phyloP scores from a whole-genome alignment of 2,113 vertebrate genomes.

The Blennius ocellaris region DNA sequence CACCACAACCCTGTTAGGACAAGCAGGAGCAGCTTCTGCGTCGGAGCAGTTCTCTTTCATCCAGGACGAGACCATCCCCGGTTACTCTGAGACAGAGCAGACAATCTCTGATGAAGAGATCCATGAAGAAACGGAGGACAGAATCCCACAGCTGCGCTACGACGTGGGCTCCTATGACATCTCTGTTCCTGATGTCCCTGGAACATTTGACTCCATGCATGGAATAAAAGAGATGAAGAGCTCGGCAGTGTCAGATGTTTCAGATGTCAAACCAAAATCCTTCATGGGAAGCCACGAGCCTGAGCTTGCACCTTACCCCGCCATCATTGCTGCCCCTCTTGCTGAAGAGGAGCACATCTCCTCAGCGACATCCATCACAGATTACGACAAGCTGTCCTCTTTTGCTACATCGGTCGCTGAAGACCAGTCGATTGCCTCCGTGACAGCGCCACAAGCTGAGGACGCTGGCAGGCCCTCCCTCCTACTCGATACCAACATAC shows the following conservation, averaged over 20 bases:
- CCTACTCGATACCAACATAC: slow-evolving; percentile 91
- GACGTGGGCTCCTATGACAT: slow-evolving; percentile 88
- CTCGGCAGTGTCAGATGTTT: slow-evolving; percentile 54
- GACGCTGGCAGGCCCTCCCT: slow-evolving; percentile 92
- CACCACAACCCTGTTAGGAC: slow-evolving; percentile 11
- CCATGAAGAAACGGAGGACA: slow-evolving; percentile 93
- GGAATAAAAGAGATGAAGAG: slow-evolving; percentile 85
- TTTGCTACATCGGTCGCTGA: slow-evolving; percentile 96
- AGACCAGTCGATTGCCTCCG: slow-evolving; percentile 93
- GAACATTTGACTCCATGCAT: slow-evolving; percentile 88
- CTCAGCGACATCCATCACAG: slow-evolving; percentile 97
- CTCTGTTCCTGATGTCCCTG: slow-evolving; percentile 88
- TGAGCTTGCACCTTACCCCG: slow-evolving; percentile 87
- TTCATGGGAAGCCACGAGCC: slow-evolving; percentile 83
- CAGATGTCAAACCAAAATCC: slow-evolving; percentile 82
- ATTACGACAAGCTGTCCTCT: slow-evolving; percentile 97
- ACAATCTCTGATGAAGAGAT: slow-evolving; percentile 98
- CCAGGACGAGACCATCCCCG: slow-evolving; percentile 98
- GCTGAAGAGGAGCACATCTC: slow-evolving; percentile 98
- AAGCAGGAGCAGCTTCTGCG: slow-evolving; percentile 56
- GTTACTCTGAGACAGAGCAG: slow-evolving; percentile 97
- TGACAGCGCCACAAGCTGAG: slow-evolving; percentile 94
- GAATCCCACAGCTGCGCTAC: slow-evolving; percentile 89
- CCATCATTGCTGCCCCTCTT: slow-evolving; percentile 92
- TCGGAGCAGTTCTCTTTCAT: slow-evolving; percentile 93